Percentiles rank a stretch among this genome's conserved stretches.
Evolutionary conservation across 2,797 vertebrate species (phyloP).

Genomic region (Spea hammondii): DNA sequence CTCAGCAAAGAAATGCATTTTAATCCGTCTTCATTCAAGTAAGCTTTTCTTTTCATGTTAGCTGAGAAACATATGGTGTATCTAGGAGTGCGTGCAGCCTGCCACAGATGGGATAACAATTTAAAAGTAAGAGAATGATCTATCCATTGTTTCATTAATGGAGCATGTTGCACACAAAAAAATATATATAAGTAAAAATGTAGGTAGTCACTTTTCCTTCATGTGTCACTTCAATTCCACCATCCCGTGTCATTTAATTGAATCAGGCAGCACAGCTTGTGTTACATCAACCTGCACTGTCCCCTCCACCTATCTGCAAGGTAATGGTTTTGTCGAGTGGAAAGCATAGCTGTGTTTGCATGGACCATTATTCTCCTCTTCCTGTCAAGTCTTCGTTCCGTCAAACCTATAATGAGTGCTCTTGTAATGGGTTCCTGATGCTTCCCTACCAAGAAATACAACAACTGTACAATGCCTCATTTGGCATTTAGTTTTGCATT

Average conservation of each 20-base stretch:
- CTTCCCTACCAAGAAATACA: conserved; percentile 20
- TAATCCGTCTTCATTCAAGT: neutral
- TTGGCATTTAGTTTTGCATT: conserved; percentile 41
- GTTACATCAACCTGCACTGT: conserved; percentile 15
- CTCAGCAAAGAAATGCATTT: neutral
- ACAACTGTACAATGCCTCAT: conserved; percentile 36
- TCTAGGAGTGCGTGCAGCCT: neutral
- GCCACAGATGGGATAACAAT: neutral
- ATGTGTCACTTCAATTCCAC: neutral
- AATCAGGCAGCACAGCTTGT: conserved; percentile 13
- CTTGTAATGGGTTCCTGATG: conserved; percentile 40
- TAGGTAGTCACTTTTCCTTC: conserved; percentile 2
- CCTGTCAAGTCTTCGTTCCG: conserved; percentile 38
- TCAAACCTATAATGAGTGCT: conserved; percentile 41
- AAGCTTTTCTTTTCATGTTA: neutral
- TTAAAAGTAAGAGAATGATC: neutral
- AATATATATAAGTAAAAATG: neutral
- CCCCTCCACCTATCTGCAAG: conserved; percentile 1
- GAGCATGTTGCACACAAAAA: neutral
- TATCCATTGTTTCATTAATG: neutral
- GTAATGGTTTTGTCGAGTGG: conserved; percentile 28
- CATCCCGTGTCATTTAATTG: conserved; percentile 22
- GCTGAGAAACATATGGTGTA: neutral
- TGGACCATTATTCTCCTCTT: conserved; percentile 42
- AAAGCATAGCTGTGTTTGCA: conserved; percentile 27